Conservation (phyloP, 2,797 vertebrate genomes). For the Eulemur mongoz region DNA sequence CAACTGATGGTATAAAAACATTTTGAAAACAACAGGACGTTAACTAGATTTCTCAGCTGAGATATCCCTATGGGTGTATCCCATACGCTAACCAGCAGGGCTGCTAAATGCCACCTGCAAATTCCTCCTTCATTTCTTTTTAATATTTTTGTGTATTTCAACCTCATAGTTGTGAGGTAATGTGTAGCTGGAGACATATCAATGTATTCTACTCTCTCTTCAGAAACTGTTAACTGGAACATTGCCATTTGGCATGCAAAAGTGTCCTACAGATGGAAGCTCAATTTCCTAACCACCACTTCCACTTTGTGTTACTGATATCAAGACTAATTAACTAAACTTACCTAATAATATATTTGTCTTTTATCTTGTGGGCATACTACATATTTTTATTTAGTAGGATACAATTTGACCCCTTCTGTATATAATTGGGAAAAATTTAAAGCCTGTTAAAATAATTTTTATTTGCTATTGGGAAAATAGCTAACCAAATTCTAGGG, state of each 20-base stretch:
- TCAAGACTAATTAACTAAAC: conserved; percentile 14
- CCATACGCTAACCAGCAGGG: background rate
- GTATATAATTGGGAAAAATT: background rate
- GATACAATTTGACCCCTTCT: background rate
- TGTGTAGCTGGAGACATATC: background rate
- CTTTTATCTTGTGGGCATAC: background rate
- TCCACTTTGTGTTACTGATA: background rate
- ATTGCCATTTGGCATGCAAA: background rate
- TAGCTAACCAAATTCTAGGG: background rate
- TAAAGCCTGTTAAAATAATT: background rate
- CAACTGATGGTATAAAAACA: background rate
- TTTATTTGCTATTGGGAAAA: conserved; percentile 1
- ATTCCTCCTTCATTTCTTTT: conserved; percentile 18
- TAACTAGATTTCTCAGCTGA: conserved; percentile 27
- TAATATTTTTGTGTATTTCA: conserved; percentile 14
- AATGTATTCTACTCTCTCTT: background rate
- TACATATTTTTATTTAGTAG: background rate
- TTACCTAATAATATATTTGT: background rate
- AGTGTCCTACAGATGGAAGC: background rate
- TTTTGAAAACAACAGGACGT: conserved; percentile 19
- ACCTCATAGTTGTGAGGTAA: background rate
- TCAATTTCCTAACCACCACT: background rate
- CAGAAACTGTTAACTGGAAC: background rate
- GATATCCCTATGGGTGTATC: background rate
- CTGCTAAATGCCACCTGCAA: background rate